Evolutionary conservation across 2,113 vertebrate genomes (phyloP).

Genomic region (Corythornis vintsioides): DNA sequence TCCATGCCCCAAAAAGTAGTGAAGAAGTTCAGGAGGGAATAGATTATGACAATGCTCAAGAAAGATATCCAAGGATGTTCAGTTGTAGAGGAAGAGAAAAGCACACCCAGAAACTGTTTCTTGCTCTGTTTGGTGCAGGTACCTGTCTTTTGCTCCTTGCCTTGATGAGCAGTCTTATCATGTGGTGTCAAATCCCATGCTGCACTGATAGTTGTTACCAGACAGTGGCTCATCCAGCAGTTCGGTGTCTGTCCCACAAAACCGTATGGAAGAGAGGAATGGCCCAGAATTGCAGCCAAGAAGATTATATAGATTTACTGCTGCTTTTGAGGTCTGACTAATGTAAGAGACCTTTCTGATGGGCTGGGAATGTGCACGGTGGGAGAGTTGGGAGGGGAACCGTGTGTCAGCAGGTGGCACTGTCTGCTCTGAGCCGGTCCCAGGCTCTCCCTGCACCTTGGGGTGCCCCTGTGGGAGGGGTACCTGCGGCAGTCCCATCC

Average conservation of each 20-base stretch:
- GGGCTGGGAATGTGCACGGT: no score
- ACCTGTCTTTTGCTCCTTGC: background rate
- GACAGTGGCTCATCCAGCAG: background rate
- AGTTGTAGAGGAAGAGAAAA: background rate
- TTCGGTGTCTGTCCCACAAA: background rate
- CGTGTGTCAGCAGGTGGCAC: slow-evolving; percentile 54
- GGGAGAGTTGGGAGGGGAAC: background rate
- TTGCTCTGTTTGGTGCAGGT: background rate
- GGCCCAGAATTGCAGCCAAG: background rate
- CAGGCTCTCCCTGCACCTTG: background rate
- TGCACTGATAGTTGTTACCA: accelerated
- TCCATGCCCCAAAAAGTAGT: background rate
- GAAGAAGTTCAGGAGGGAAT: background rate
- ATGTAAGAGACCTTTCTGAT: background rate
- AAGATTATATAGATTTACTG: accelerated
- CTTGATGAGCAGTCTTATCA: background rate
- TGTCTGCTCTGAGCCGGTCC: background rate
- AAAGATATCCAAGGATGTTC: background rate
- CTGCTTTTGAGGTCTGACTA: background rate
- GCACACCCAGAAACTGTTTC: background rate
- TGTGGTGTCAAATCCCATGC: background rate
- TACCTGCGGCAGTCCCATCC: background rate
- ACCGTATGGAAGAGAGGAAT: accelerated
- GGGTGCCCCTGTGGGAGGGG: accelerated
- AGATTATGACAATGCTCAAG: background rate